Conservation (phyloP, 2,113 vertebrate species). For the Pelecanoides urinatrix region DNA sequence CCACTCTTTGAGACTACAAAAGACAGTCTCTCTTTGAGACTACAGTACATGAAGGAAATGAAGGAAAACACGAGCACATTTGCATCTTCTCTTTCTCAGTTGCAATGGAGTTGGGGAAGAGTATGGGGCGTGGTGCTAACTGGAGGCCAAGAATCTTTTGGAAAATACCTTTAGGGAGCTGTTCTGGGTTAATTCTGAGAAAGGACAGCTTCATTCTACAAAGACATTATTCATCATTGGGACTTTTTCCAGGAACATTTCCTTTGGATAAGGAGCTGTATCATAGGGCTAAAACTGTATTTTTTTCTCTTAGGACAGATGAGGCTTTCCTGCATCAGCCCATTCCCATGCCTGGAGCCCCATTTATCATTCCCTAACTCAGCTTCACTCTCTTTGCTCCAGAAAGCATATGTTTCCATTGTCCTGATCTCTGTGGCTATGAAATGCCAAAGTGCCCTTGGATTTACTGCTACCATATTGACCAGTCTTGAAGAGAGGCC, state of each 20-base stretch:
- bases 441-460: neutral
- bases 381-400: neutral
- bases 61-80: neutral
- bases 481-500: neutral
- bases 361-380: neutral
- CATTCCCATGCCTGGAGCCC: accelerated
- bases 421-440: neutral
- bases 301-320: neutral
- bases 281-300: accelerated
- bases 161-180: neutral
- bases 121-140: accelerated
- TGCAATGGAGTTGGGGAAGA: neutral
- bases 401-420: neutral
- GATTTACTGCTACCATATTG: neutral
- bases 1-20: neutral
- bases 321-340: neutral
- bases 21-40: neutral
- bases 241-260: neutral
- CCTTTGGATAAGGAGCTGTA: neutral
- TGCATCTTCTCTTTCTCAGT: neutral
- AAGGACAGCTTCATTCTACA: neutral
- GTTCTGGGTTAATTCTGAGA: neutral
- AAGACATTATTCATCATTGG: neutral
- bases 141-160: neutral
- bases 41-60: neutral